Base-by-base conservation (phyloP, 2,797 vertebrate genomes). In the Cirrhinus molitorella region DNA sequence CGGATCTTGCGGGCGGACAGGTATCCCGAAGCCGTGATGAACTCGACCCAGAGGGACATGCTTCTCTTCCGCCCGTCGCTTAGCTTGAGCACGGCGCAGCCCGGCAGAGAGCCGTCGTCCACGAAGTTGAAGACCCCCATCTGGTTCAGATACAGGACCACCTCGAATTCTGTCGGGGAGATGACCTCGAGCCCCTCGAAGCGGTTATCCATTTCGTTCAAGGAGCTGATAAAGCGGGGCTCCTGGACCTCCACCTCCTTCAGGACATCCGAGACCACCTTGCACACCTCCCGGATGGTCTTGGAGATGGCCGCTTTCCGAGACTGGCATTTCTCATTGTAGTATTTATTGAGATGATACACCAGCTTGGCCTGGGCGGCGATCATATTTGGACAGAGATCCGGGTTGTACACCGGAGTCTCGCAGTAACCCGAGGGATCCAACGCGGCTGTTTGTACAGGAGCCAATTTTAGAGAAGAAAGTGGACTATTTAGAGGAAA, bases 391-490 rank as follows among this genome's bases (percentile, higher is more conserved):
- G 96, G 96, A 93, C 96, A 97, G 94, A 97, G 96, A 96, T 97
- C 96, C 96, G 96, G 96, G 67, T 96, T 97, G 93, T 97, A 97
- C 78, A 97, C 96, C 96, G 96, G 96, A 96, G 96, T 96, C 96
- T 97, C 96, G 94, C 96, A 97, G 85, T 97, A 97, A 66, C 95
- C 96, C 92, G 95, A 96, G 90, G 96, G 96, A 97, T 97, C 96
- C 96, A 97, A 96, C 96, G 98, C 98, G 97, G 96, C 98, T 95
- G 98, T 97, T 97, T 95, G 94, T 91, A 97, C 95, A 91, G 98
- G 98, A 97, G 97, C 98, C 98, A 99, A 99, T 97, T 98, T 97
- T 96, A 96, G 95, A 95, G 95, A 95, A 96, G 92, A 95, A 94
- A 90, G 91, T 88, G 65, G 86, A 86, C 93, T 87, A 91, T 92